Conservation (phyloP, 2,113 vertebrate genomes). For the Callithrix jacchus region DNA sequence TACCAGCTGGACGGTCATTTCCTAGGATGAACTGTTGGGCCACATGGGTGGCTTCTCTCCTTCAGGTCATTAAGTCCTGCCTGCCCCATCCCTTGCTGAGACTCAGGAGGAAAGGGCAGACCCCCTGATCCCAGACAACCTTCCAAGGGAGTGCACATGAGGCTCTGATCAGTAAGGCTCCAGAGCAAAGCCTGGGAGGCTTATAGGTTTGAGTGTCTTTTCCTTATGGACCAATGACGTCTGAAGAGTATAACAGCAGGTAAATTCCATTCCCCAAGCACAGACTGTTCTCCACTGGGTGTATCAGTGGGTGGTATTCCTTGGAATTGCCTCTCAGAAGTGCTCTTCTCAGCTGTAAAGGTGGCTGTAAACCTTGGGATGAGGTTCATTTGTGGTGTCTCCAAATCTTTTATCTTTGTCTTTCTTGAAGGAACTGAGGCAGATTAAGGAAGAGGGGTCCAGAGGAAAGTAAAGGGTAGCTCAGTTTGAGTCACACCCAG, state of each 20-base stretch:
- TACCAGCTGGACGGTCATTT: conserved; percentile 13
- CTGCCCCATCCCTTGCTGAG: background rate
- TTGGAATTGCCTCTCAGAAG: background rate
- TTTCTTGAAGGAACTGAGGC: conserved; percentile 44
- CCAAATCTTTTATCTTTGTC: conserved; percentile 25
- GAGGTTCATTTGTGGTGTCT: background rate
- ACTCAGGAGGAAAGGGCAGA: background rate
- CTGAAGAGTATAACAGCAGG: background rate
- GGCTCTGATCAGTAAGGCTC: background rate
- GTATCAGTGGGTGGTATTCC: background rate
- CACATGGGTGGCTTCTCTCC: background rate
- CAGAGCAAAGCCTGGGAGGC: background rate
- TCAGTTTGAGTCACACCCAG: background rate
- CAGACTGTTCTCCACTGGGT: background rate
- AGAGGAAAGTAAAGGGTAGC: background rate
- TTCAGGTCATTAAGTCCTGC: background rate
- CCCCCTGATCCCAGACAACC: background rate
- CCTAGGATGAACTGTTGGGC: background rate
- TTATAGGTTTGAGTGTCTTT: background rate
- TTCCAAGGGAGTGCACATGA: background rate
- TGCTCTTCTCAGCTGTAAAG: background rate
- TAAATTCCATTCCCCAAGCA: background rate
- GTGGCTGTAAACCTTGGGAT: background rate
- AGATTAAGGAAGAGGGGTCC: background rate
- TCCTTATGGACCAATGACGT: background rate